phyloP scores from a whole-genome alignment of 2,797 vertebrate genomes.

The Glossophaga mutica region DNA sequence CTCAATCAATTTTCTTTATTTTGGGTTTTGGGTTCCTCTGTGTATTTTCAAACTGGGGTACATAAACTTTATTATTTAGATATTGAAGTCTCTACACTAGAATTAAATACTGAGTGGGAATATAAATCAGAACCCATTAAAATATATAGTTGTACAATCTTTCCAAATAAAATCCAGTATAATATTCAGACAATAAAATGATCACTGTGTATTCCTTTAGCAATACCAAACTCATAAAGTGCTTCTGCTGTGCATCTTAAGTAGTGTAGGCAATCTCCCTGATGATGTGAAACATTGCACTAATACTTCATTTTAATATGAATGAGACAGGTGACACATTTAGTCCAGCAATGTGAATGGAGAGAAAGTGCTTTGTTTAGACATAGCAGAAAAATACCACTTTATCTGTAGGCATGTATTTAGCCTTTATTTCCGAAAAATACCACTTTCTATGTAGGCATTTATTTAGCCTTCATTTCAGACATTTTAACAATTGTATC shows the following conservation, averaged over 20 bases:
- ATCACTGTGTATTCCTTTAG: not conserved
- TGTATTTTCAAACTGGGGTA: not conserved
- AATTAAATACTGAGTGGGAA: not conserved
- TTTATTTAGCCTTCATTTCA: slow-evolving; percentile 66
- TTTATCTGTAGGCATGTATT: slow-evolving; percentile 53
- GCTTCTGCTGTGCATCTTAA: not conserved
- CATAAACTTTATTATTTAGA: not conserved
- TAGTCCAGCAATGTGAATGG: not conserved
- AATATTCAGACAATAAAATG: not conserved
- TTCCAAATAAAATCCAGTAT: not conserved
- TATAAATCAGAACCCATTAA: not conserved
- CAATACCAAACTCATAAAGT: not conserved
- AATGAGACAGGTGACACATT: not conserved
- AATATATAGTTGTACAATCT: not conserved
- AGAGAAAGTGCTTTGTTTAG: slow-evolving; percentile 50
- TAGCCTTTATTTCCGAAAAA: slow-evolving; percentile 61
- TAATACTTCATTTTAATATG: not conserved
- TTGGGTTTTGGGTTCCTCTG: not conserved
- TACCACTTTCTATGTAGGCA: slow-evolving; percentile 21
- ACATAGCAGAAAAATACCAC: slow-evolving; percentile 40
- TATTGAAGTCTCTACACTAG: not conserved
- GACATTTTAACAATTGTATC: slow-evolving; percentile 43
- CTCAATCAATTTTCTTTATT: not conserved
- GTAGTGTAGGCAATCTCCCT: not conserved
- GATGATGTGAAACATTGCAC: not conserved